Conservation (phyloP, 2,888 invertebrate species). For the Lamellibrachia columna region DNA sequence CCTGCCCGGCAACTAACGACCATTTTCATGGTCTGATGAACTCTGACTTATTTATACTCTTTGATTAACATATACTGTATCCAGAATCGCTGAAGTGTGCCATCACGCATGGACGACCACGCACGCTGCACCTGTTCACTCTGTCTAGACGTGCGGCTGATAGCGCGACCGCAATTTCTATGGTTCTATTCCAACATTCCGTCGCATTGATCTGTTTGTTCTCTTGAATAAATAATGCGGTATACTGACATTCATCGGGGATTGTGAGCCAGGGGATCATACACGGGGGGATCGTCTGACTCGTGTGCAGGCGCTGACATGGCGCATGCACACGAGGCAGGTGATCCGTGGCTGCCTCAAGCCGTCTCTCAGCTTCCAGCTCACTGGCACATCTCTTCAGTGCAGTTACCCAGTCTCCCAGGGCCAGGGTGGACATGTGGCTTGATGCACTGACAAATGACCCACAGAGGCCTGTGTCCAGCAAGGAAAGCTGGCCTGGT, state of each 20-base stretch:
- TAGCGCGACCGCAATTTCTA: not conserved
- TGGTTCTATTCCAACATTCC: not conserved
- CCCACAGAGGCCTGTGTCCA: not conserved
- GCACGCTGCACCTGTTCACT: not conserved
- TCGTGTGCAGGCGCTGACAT: not conserved
- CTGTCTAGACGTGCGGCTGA: not conserved
- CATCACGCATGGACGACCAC: not conserved
- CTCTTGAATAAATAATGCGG: constrained; percentile 16
- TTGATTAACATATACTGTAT: constrained; percentile 3
- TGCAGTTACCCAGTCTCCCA: not conserved
- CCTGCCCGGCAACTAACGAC: not conserved
- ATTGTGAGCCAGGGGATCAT: not conserved
- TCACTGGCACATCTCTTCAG: not conserved
- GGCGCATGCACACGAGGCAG: not conserved
- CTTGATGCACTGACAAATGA: not conserved
- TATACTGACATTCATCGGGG: not conserved
- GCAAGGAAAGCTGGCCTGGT: not conserved
- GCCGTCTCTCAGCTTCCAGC: not conserved
- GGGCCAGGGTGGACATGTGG: not conserved
- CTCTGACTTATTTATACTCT: constrained; percentile 16
- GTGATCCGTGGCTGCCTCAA: not conserved
- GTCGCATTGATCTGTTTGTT: constrained; percentile 16
- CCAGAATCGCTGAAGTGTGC: not conserved
- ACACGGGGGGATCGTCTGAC: not conserved
- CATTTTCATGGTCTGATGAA: not conserved